Evolutionary conservation across 1,140 invertebrate genomes (phyloP), one percentile per base, ranked within the genome.

Genomic region (Riptortus pedestris): DNA sequence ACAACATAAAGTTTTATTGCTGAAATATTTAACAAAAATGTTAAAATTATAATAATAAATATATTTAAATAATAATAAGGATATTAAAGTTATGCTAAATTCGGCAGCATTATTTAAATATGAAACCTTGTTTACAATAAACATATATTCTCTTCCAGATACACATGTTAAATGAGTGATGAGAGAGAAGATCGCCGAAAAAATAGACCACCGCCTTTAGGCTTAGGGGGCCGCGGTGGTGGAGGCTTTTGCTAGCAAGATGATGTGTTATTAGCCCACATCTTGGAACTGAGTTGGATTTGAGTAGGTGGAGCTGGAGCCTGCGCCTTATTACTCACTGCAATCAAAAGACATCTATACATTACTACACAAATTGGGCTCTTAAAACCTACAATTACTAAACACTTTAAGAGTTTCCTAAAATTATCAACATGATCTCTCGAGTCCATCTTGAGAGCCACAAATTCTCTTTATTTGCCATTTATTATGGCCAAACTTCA

Each of bases 241-340:
- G 24, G 24, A 7, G 22, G 20, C 66, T 22, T 29, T 20, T 60
- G 67, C 63, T 67, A 67, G 67, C 67, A 67, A 9, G 55, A 60
- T 0, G 64, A 66, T 1, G 64, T 60, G 29, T 67, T 64, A 48
- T 64, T 48, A 2, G 20, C 45, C 67, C 67, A 67, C 57, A 60
- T 61, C 33, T 51, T 68, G 3, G 22, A 29, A 1, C 48, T 33
- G 5, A 67, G 31, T 48, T 69, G 68, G 27, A 69, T 29, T 24
- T 69, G 68, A 12, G 64, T 62, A 5, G 69, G 64, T 0, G 69
- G 69, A 12, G 64, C 60, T 16, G 69, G 69, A 11, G 69, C 67
- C 12, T 67, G 69, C 45, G 63, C 64, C 48, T 69, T 69, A 2
- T 62, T 63, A 48, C 45, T 16, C 60, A 66, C 38, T 60, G 3